Evolutionary conservation across 2,888 invertebrate genomes (phyloP).

Genomic region (Baccha elongata): DNA sequence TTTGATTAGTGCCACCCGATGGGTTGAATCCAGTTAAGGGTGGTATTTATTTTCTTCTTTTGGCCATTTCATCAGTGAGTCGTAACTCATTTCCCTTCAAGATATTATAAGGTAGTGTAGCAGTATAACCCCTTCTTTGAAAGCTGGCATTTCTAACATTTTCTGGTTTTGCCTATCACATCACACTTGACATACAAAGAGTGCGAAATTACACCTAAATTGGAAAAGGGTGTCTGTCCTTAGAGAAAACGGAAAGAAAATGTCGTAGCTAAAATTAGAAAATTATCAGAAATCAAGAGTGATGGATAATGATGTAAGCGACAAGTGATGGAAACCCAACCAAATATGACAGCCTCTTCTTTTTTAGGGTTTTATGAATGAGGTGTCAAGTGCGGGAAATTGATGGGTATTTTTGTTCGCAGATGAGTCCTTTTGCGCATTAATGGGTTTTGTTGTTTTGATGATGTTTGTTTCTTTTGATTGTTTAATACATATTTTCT

Average conservation of each 20-base stretch:
- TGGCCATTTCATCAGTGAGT: conserved; percentile 56
- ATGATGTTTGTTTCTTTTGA: conserved; percentile 8
- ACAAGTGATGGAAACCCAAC: conserved; percentile 58
- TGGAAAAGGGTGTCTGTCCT: conserved; percentile 50
- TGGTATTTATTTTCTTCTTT: conserved; percentile 12
- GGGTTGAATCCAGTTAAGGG: conserved; percentile 22
- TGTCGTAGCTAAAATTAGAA: conserved; percentile 65
- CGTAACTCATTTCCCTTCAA: conserved; percentile 56
- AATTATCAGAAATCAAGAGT: conserved; percentile 68
- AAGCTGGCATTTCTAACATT: conserved; percentile 5
- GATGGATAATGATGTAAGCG: conserved; percentile 66
- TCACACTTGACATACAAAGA: conserved; percentile 49
- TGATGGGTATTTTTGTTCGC: conserved; percentile 49
- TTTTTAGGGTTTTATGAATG: conserved; percentile 15
- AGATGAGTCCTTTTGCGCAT: conserved; percentile 23
- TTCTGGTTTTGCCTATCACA: conserved; percentile 24
- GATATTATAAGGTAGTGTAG: conserved; percentile 5
- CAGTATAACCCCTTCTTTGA: conserved; percentile 55
- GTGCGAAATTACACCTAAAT: conserved; percentile 43
- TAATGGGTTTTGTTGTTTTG: conserved; percentile 38
- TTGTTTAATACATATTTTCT: background rate
- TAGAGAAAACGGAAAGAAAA: conserved; percentile 43
- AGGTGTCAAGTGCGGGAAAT: conserved; percentile 54
- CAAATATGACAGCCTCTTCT: conserved; percentile 24
- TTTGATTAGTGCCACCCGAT: conserved; percentile 68